These are phyloP conservation scores for Isaurus tuberculatus DNA, from an alignment of 92 coral and sea anemone genomes.

Conservation along the genomic window DNA sequence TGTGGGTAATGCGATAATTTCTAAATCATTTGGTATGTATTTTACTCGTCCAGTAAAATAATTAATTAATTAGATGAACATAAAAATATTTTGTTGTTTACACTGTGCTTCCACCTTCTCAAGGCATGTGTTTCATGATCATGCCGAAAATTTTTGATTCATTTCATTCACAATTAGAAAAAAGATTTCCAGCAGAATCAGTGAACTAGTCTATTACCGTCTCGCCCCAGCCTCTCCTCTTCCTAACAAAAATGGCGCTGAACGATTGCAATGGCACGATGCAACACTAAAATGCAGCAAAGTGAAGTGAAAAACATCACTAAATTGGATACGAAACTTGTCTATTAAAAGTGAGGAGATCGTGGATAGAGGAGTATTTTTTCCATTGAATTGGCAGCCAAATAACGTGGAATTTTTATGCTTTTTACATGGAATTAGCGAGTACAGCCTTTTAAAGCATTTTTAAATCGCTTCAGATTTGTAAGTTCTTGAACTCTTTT, in stretches of 20 bases:
- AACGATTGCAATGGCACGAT: neutral
- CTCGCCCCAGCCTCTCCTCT: conserved; percentile 10
- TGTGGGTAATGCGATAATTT: no score
- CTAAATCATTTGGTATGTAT: no score
- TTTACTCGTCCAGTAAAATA: neutral
- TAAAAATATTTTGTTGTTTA: no score
- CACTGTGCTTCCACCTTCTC: no score
- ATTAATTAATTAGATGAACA: no score
- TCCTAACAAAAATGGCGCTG: neutral
- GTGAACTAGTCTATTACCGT: neutral
- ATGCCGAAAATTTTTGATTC: neutral
- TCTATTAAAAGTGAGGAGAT: neutral
- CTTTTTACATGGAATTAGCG: conserved; percentile 6
- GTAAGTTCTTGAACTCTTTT: neutral
- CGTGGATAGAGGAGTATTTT: conserved; percentile 14
- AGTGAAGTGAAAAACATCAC: neutral
- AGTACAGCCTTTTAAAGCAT: conserved; percentile 4
- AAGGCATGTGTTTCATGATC: neutral
- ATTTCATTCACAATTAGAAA: neutral
- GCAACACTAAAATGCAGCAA: neutral
- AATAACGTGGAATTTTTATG: neutral
- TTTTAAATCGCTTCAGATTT: conserved; percentile 17
- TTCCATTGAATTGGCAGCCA: conserved; percentile 16
- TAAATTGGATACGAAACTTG: neutral
- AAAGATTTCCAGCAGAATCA: conserved; percentile 11